phyloP scores from a whole-genome alignment of 2,797 vertebrate species.

The Sebastes hopkinsi region DNA sequence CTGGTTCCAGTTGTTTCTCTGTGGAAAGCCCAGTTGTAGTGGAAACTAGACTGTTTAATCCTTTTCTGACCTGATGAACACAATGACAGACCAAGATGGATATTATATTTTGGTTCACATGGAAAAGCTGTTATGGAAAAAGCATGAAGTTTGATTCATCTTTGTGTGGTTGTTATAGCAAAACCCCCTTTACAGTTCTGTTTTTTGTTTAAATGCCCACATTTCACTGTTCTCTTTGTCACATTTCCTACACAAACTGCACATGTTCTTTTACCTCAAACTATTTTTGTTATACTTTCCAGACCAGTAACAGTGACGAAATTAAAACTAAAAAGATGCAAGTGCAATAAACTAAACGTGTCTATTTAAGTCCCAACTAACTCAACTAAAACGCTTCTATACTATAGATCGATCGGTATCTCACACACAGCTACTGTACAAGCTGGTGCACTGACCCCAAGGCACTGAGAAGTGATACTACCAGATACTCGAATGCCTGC shows the following conservation, averaged over 20 bases:
- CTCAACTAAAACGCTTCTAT: background rate
- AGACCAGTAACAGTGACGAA: background rate
- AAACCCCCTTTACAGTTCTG: background rate
- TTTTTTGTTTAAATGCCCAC: background rate
- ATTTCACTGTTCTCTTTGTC: background rate
- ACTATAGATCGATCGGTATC: background rate
- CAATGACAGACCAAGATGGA: background rate
- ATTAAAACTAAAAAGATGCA: no score
- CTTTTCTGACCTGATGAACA: background rate
- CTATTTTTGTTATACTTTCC: no score
- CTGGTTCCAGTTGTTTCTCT: background rate
- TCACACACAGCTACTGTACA: background rate
- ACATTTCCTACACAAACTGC: background rate
- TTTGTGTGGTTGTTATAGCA: background rate
- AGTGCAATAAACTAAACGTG: background rate
- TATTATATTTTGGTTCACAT: background rate
- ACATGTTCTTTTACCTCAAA: background rate
- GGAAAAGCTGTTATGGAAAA: background rate
- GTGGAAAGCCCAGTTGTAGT: background rate
- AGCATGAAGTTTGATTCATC: background rate
- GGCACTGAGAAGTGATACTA: background rate
- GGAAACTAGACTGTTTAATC: constrained; percentile 7
- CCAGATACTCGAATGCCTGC: constrained; percentile 3
- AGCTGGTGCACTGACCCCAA: background rate
- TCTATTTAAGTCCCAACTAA: background rate